phyloP scores from a whole-genome alignment of 2,113 vertebrate genomes.

The Trinectes maculatus region DNA sequence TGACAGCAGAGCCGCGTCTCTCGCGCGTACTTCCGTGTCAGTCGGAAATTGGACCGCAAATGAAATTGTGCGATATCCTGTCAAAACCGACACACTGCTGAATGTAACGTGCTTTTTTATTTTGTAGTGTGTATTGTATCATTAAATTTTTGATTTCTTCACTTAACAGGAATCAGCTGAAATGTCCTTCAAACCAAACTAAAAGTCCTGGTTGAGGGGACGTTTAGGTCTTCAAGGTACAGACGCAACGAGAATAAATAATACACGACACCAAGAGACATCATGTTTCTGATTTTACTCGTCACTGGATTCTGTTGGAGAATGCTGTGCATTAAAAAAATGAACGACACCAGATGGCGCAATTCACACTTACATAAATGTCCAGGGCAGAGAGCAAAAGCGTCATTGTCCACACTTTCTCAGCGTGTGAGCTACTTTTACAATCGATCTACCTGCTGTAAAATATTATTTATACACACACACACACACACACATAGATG shows the following conservation, averaged over 20 bases:
- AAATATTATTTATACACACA: too few relatives aligned
- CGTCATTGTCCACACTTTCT: too few relatives aligned
- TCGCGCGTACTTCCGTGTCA: too few relatives aligned
- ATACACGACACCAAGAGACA: not conserved
- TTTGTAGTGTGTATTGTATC: not conserved
- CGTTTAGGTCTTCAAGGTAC: not conserved
- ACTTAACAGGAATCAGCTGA: not conserved
- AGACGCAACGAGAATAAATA: not conserved
- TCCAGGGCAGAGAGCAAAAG: not conserved
- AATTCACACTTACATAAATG: not conserved
- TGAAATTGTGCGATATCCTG: not conserved
- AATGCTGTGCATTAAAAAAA: too few relatives aligned
- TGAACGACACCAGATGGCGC: constrained; percentile 44
- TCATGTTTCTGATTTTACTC: not conserved
- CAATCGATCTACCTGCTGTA: too few relatives aligned
- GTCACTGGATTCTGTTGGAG: not conserved
- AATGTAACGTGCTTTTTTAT: not conserved
- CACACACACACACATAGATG: too few relatives aligned
- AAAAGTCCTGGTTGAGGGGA: not conserved
- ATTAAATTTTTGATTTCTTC: not conserved
- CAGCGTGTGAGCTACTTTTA: too few relatives aligned
- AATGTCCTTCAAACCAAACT: not conserved
- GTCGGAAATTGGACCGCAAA: not conserved
- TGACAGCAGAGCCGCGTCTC: not conserved
- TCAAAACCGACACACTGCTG: not conserved